Conservation (phyloP, 2,113 vertebrate species). For the Arvicanthis niloticus region DNA sequence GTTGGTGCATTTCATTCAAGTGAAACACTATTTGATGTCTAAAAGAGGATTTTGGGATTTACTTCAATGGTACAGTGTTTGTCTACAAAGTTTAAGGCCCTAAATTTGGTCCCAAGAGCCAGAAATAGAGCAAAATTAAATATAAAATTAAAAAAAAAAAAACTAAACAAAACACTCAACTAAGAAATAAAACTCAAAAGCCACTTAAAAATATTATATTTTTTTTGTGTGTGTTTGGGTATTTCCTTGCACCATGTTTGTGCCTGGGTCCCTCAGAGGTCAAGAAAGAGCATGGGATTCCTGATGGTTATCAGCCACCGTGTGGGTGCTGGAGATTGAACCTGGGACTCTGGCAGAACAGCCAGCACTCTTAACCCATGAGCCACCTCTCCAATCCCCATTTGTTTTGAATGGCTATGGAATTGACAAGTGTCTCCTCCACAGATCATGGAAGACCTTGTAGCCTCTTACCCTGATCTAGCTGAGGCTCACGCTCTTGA, state of each 20-base stretch:
- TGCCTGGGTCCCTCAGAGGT: neutral
- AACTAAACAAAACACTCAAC: neutral
- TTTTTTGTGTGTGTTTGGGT: neutral
- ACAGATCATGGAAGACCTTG: slow-evolving; percentile 92
- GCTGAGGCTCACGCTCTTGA: slow-evolving; percentile 89
- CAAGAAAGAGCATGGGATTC: neutral
- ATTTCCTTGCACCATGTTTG: neutral
- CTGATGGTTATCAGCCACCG: neutral
- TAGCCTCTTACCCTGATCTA: slow-evolving; percentile 87
- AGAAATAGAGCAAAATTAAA: neutral
- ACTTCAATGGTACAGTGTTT: neutral
- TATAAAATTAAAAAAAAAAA: neutral
- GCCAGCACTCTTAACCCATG: neutral
- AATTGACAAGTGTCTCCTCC: slow-evolving; percentile 56
- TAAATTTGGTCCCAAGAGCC: neutral
- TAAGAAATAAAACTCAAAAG: slow-evolving; percentile 29
- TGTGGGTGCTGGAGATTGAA: neutral
- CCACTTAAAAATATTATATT: neutral
- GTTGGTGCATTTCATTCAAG: slow-evolving; percentile 82
- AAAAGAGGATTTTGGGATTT: neutral
- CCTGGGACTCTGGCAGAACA: neutral
- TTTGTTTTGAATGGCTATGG: slow-evolving; percentile 30
- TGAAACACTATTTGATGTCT: slow-evolving; percentile 11
- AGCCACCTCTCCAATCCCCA: neutral
- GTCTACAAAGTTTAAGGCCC: neutral